These are phyloP conservation scores for Tinamus major DNA, from an alignment of 2,797 vertebrate species.

Conservation along the genomic window DNA sequence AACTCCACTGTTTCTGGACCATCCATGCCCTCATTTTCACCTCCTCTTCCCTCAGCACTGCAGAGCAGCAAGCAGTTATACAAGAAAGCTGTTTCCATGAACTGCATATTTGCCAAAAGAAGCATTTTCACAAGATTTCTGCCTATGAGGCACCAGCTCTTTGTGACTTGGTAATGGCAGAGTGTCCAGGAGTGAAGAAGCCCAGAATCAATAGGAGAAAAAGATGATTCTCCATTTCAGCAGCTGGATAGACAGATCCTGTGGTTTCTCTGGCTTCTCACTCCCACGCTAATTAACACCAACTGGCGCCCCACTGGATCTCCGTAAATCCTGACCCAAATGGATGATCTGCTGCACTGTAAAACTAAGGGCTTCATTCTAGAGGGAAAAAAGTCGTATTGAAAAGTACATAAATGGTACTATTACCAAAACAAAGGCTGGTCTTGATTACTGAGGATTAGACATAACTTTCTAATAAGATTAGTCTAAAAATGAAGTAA, in stretches of 20 bases:
- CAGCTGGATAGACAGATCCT: background rate
- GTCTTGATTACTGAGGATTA: background rate
- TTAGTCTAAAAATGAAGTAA: background rate
- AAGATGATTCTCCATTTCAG: background rate
- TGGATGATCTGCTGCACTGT: background rate
- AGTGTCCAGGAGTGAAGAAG: background rate
- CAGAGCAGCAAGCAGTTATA: background rate
- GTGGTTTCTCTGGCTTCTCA: slow-evolving; percentile 2
- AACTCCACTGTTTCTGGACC: background rate
- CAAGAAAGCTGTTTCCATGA: background rate
- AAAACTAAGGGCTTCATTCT: background rate
- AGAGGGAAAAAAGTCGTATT: background rate
- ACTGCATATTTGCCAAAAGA: slow-evolving; percentile 8
- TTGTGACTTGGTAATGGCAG: background rate
- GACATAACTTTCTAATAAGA: background rate
- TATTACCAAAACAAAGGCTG: background rate
- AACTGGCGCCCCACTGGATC: background rate
- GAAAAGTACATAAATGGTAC: background rate
- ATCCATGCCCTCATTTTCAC: background rate
- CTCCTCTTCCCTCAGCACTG: background rate
- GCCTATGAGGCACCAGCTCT: background rate
- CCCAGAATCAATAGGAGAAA: background rate
- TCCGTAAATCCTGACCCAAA: slow-evolving; percentile 36
- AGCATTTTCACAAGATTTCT: background rate
- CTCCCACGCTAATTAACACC: slow-evolving; percentile 17